phyloP scores from a whole-genome alignment of 1,140 invertebrate species.

The Charaxes varanes region DNA sequence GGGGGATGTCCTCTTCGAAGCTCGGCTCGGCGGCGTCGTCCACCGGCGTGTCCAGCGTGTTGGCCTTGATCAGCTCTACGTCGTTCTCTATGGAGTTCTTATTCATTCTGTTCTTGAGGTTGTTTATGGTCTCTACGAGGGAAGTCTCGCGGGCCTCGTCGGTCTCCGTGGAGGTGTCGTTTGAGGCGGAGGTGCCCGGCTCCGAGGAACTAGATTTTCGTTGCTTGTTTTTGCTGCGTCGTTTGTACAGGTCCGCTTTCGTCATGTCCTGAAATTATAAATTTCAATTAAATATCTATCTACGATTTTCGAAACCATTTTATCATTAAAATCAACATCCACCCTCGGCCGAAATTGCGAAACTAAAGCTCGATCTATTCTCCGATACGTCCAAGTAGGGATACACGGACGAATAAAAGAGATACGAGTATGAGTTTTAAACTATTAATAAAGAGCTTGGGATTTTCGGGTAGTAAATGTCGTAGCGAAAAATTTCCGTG shows the following conservation, averaged over 20 bases:
- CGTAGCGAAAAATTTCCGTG: not conserved
- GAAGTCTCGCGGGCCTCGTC: conserved; percentile 33
- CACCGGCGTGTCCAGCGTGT: conserved; percentile 48
- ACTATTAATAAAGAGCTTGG: too few relatives aligned
- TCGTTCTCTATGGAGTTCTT: conserved; percentile 61
- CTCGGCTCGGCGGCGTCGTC: conserved; percentile 33
- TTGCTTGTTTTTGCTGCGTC: conserved; percentile 56
- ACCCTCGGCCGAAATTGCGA: too few relatives aligned
- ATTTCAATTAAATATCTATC: not conserved
- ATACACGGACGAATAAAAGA: too few relatives aligned
- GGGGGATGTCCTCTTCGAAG: conserved; percentile 48
- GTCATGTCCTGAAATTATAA: conserved; percentile 58
- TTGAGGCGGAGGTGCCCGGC: conserved; percentile 27
- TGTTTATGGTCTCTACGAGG: conserved; percentile 49
- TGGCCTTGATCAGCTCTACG: conserved; percentile 55
- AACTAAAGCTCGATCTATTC: too few relatives aligned
- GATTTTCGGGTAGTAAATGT: too few relatives aligned
- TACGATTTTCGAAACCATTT: not conserved
- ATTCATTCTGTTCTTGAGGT: conserved; percentile 52
- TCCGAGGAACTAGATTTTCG: conserved; percentile 38
- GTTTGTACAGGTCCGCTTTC: conserved; percentile 63
- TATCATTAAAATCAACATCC: not conserved
- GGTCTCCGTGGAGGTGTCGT: conserved; percentile 17
- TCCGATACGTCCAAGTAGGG: too few relatives aligned
- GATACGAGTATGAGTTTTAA: too few relatives aligned